These are phyloP conservation scores for Anomalospiza imberbis DNA, from an alignment of 2,797 vertebrate genomes.

Conservation along the genomic window DNA sequence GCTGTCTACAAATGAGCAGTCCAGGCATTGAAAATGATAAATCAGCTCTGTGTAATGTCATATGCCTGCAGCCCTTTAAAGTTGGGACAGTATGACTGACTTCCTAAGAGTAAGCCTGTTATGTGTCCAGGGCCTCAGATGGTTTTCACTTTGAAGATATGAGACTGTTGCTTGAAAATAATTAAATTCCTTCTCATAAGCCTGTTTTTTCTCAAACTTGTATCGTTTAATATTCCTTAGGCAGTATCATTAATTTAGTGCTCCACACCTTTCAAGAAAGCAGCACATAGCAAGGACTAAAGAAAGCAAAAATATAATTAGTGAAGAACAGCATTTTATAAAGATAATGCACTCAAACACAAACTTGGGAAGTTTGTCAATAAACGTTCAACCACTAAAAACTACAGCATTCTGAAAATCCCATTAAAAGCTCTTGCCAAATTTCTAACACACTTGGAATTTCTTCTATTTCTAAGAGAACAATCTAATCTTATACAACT, in stretches of 20 bases:
- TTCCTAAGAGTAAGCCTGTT: slow-evolving; percentile 4
- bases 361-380: background rate
- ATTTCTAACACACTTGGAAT: background rate
- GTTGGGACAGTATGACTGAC: background rate
- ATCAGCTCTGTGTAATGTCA: slow-evolving; percentile 23
- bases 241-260: background rate
- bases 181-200: slow-evolving; percentile 24
- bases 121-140: background rate
- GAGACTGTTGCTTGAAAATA: background rate
- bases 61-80: background rate
- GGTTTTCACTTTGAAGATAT: slow-evolving; percentile 29
- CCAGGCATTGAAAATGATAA: slow-evolving; percentile 2
- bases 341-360: background rate
- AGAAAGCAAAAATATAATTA: background rate
- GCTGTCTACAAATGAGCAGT: background rate
- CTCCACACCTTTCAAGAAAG: background rate
- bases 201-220: background rate
- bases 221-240: background rate
- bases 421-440: background rate
- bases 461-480: background rate
- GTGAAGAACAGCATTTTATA: background rate
- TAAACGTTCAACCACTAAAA: background rate
- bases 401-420: background rate
- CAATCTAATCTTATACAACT: background rate
- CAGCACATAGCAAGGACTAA: background rate